Evolutionary conservation across 2,113 vertebrate genomes (phyloP), one percentile per base, ranked within the genome.

Genomic region (Rafetus swinhoei): DNA sequence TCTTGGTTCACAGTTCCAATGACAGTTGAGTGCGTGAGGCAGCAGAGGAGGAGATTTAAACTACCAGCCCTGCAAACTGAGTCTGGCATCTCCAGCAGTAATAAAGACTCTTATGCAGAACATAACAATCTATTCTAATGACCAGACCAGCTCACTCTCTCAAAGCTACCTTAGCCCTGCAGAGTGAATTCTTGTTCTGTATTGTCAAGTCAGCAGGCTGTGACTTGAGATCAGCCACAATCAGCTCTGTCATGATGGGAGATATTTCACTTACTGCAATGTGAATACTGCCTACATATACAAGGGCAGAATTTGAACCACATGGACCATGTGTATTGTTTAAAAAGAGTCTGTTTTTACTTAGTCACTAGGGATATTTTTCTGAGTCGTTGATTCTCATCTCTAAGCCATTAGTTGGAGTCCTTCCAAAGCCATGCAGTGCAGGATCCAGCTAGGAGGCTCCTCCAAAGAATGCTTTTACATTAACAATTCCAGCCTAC

Each of bases 21-120:
- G 29, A 79, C 29, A 60, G 7, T 8, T 1, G 1, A 24, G 39
- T 11, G 11, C 12, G 90, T 9, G 62, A 65, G 13, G 27, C 14
- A 16, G 27, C 32, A 14, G 27, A 29, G 27, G 29, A 32, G 27
- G 29, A 32, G 7, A 29, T 32, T 32, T 65, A 1, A 79, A 81
- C 80, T 35, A 72, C 24, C 22, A 84, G 3, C 85, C 62, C 24
- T 45, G 2, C 24, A 69, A 25, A 59, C 56, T 84, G 55, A 77
- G 10, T 82, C 59, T 89, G 85, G 87, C 55, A 86, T 59, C 53
- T 8, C 56, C 77, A 93, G 54, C 39, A 92, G 74, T 18, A 81
- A 79, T 52, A 74, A 74, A 88, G 85, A 92, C 77, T 13, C 21
- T 29, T 86, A 87, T 86, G 74, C 52, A 65, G 53, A 35, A 53